Evolutionary conservation across 2,888 invertebrate species (phyloP), one percentile per base, ranked within the genome.

Genomic region (Drosophila phalerata): DNA sequence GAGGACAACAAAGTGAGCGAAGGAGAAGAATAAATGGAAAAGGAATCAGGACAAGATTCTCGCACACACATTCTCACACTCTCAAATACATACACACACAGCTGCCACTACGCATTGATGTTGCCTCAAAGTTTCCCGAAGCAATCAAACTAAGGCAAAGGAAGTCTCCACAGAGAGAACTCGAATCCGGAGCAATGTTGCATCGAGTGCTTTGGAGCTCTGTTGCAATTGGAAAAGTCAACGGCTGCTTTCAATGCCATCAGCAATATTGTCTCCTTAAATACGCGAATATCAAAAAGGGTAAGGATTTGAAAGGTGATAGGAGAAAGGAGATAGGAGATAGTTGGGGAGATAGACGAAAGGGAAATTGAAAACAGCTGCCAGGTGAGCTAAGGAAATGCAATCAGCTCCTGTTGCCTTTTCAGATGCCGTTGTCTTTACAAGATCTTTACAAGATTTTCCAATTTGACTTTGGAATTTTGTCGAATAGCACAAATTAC

Each of bases 211-310:
- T 40, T 8, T 57, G 43, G 5, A 38, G 51, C 68, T 58, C 52
- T 55, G 66, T 69, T 70, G 85, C 85, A 86, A 84, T 84, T 87
- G 80, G 82, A 85, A 84, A 86, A 84, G 84, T 87, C 87, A 86
- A 81, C 79, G 83, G 73, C 84, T 79, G 81, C 62, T 67, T 82
- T 78, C 80, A 71, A 79, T 81, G 86, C 84, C 84, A 84, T 58
- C 43, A 71, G 85, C 85, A 77, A 74, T 69, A 73, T 72, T 79
- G 78, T 78, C 73, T 69, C 37, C 67, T 68, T 68, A 34, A 60
- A 53, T 43, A 28, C 64, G 47, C 56, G 48, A 45, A 43, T 30
- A 13, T 11, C 37, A n/a, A 11, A 40, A 28, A 10, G 25, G 13
- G 25, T n/a, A 9, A 19, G 37, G 8, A 5, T 1, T 11, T 2